These are phyloP conservation scores for Hydrolagus colliei DNA, from an alignment of 2,797 vertebrate genomes.

Conservation along the genomic window DNA sequence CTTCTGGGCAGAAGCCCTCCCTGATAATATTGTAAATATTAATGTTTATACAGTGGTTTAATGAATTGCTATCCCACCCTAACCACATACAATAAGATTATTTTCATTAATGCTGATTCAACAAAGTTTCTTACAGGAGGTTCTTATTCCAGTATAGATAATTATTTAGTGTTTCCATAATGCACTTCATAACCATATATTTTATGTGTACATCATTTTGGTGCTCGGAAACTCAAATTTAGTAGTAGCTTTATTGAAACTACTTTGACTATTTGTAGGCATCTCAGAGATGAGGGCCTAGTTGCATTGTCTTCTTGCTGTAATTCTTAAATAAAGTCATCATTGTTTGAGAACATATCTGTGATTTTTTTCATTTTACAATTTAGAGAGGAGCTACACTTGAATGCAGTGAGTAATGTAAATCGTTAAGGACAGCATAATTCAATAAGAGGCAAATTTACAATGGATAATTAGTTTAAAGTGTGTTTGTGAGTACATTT, in stretches of 20 bases:
- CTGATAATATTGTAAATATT: too few relatives aligned
- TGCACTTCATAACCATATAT: background rate
- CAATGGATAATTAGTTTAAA: background rate
- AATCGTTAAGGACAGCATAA: background rate
- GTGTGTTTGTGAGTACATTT: background rate
- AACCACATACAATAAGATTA: too few relatives aligned
- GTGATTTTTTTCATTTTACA: background rate
- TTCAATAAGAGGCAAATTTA: background rate
- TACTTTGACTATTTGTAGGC: background rate
- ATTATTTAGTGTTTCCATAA: background rate
- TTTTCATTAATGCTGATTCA: too few relatives aligned
- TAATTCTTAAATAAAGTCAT: background rate
- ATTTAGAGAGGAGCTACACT: background rate
- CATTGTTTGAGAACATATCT: background rate
- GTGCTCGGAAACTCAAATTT: background rate
- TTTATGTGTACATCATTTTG: background rate
- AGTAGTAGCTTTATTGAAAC: background rate
- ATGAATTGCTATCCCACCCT: too few relatives aligned
- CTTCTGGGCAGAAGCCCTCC: too few relatives aligned
- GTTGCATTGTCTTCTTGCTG: background rate
- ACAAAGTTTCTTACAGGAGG: background rate
- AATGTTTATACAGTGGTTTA: too few relatives aligned
- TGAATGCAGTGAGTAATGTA: background rate
- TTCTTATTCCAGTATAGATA: background rate
- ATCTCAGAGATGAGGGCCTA: background rate